These are phyloP conservation scores for Danio tinwini DNA, from an alignment of 2,797 vertebrate genomes.

Conservation along the genomic window DNA sequence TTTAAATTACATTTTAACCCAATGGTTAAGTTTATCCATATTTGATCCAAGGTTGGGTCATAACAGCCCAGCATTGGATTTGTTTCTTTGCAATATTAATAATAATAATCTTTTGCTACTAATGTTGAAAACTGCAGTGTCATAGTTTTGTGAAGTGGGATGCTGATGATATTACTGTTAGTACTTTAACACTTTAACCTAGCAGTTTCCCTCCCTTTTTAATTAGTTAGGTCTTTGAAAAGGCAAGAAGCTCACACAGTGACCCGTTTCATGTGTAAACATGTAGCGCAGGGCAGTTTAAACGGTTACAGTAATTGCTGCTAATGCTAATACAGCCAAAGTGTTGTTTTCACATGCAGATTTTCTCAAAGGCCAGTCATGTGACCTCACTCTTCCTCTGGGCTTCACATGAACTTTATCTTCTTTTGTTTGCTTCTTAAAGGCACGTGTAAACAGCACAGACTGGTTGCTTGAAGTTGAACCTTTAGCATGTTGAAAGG, in stretches of 20 bases:
- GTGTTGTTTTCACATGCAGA: slow-evolving; percentile 2
- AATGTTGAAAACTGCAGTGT: background rate
- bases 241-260: background rate
- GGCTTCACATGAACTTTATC: background rate
- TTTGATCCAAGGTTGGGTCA: too few relatives aligned
- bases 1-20: too few relatives aligned
- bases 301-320: background rate
- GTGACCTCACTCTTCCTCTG: background rate
- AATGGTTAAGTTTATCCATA: background rate
- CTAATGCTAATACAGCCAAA: slow-evolving; percentile 5
- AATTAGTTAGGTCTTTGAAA: background rate
- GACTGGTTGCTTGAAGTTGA: background rate
- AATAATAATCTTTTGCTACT: too few relatives aligned
- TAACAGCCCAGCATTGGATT: too few relatives aligned
- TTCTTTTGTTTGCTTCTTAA: slow-evolving; percentile 6
- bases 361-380: background rate
- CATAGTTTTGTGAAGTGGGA: background rate
- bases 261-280: slow-evolving; percentile 10
- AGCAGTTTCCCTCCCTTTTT: background rate
- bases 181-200: background rate
- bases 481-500: background rate
- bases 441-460: background rate
- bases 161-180: background rate
- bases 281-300: background rate
- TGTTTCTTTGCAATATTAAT: too few relatives aligned